Base-by-base conservation (phyloP, 2,113 vertebrate species). In the Pitta sordida region DNA sequence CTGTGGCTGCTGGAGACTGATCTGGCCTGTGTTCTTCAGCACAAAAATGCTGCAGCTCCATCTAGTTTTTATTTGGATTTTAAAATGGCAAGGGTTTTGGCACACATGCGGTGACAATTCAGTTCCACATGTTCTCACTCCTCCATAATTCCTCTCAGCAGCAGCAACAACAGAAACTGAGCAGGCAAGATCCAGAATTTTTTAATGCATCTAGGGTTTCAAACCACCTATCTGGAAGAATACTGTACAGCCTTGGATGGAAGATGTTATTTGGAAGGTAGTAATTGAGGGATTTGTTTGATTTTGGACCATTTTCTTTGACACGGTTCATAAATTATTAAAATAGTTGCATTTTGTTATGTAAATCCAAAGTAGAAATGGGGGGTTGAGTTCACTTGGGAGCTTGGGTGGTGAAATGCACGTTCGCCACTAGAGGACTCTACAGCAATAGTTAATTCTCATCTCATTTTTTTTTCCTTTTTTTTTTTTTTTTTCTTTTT, bases 361-460 rank as follows among this genome's bases (percentile, higher is more conserved):
- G 55, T 17, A 91, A 69, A 87, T 27, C 12, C 55, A 55, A 79
- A 58, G 23, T 3, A 74, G n/a, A 74, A 86, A 56, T 11, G 22
- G 3, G 21, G 30, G 13, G 15, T 3, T n/a, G 77, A 81, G 46
- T 30, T 92, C 62, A 55, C 14, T 8, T 17, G 70, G n/a, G 41
- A 62, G 20, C 14, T 69, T 13, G n/a, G 51, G 17, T 4, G 2
- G 13, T 56, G 67, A 77, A 85, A n/a, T 9, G 39, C 74, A 23
- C 2, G 39, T 74, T 95, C 90, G 83, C 96, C 96, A 91, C 96
- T 95, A 95, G 95, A 96, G 96, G 96, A 94, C 96, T 94, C 94
- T 44, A 87, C 63, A 90, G 91, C 75, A 94, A 94, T 15, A 93
- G 81, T 37, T 65, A 91, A 96, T 70, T 65, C 62, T 43, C 49